Percentiles rank a stretch among this genome's conserved stretches.
Evolutionary conservation across 2,888 invertebrate species (phyloP).

Genomic region (Scotopteryx bipunctaria): DNA sequence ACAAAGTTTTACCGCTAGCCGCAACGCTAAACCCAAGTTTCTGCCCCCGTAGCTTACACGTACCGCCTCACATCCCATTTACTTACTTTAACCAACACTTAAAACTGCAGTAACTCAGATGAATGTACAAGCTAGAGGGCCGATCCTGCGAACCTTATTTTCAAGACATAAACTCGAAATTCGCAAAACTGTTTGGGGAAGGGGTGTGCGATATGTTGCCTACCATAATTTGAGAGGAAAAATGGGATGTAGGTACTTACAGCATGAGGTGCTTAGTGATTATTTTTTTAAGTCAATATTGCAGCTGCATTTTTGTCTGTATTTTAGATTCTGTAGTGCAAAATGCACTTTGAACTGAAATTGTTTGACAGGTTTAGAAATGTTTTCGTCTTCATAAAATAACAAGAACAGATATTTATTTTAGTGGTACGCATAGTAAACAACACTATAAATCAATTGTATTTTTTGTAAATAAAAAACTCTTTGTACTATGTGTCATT

Average conservation of each 20-base stretch:
- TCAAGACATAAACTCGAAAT: conserved; percentile 5
- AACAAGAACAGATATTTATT: too few species aligned
- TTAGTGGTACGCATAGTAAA: too few species aligned
- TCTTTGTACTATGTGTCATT: too few species aligned
- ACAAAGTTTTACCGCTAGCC: conserved; percentile 18
- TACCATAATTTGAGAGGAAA: conserved; percentile 19
- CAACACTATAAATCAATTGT: too few species aligned
- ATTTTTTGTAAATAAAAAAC: too few species aligned
- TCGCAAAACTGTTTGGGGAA: conserved; percentile 2
- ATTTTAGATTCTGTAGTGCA: too few species aligned
- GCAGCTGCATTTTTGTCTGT: too few species aligned
- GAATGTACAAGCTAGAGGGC: conserved; percentile 19
- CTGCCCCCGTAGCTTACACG: conserved; percentile 21
- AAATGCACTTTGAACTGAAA: too few species aligned
- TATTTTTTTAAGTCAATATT: neutral
- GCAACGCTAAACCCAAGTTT: conserved; percentile 16
- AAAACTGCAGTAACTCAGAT: conserved; percentile 28
- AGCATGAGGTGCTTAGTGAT: neutral
- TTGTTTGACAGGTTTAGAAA: too few species aligned
- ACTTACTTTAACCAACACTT: conserved; percentile 29
- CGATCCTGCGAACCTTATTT: conserved; percentile 12
- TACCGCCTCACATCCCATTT: conserved; percentile 24
- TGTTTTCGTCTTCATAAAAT: too few species aligned
- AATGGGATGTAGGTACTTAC: conserved; percentile 5
- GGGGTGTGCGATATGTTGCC: conserved; percentile 12